phyloP scores from a whole-genome alignment of 2,888 invertebrate species.

The Scaptomyza tumidula region DNA sequence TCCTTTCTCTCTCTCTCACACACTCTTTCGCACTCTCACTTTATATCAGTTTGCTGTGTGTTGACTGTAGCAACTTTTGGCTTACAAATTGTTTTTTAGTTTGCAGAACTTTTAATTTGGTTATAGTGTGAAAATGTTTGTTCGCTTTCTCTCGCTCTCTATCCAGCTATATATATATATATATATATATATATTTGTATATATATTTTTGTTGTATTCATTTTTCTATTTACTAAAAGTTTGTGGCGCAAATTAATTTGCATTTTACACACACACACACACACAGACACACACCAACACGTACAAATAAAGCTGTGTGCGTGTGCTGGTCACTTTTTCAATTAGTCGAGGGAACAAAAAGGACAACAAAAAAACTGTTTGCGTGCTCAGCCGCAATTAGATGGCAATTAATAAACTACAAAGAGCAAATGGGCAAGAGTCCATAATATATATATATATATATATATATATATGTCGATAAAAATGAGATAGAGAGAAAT shows the following conservation, averaged over 20 bases:
- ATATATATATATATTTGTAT: no score
- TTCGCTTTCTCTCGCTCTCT: constrained; percentile 29
- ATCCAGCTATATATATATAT: no score
- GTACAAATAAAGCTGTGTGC: constrained; percentile 10
- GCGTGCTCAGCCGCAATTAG: constrained; percentile 69
- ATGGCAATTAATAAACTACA: constrained; percentile 67
- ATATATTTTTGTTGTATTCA: constrained; percentile 13
- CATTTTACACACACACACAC: constrained; percentile 53
- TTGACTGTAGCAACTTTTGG: constrained; percentile 65
- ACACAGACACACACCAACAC: constrained; percentile 30
- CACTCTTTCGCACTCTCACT: neutral
- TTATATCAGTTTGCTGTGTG: constrained; percentile 3
- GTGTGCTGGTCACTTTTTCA: constrained; percentile 49
- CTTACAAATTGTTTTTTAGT: constrained; percentile 79
- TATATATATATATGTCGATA: neutral
- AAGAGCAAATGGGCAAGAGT: neutral
- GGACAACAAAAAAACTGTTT: constrained; percentile 18
- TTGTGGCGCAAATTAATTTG: constrained; percentile 72
- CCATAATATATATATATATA: no score
- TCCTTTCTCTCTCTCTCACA: neutral
- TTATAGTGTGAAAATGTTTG: constrained; percentile 77
- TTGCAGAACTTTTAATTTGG: constrained; percentile 75
- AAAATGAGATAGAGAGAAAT: neutral
- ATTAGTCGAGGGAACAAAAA: constrained; percentile 33
- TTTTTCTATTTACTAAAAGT: constrained; percentile 57